Percentiles rank a stretch among this genome's conserved stretches.
These are phyloP conservation scores for Stomatorhinus walkeri DNA, from an alignment of 2,797 vertebrate species.

Conservation along the genomic window DNA sequence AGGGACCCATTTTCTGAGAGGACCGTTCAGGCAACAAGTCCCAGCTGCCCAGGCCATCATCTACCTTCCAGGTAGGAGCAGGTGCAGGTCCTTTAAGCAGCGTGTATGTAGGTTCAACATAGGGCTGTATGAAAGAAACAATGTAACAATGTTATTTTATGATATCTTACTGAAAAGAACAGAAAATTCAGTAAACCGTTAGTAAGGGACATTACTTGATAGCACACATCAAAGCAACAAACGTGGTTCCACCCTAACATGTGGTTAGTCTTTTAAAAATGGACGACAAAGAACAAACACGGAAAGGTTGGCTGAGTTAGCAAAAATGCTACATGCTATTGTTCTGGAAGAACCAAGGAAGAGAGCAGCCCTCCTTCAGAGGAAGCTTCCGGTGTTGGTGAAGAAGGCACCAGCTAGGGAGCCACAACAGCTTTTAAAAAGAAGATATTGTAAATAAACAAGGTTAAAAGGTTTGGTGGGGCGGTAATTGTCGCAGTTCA, in stretches of 20 bases:
- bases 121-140: not conserved
- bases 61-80: slow-evolving; percentile 7
- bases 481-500: not conserved
- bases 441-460: not conserved
- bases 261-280: not conserved
- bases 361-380: not conserved
- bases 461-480: not conserved
- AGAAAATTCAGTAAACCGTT: not conserved
- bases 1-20: not conserved
- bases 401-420: not conserved
- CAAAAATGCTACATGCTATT: not conserved
- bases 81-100: not conserved
- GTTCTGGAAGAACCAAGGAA: not conserved
- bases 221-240: not conserved
- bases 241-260: not conserved
- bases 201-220: not conserved
- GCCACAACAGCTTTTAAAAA: not conserved
- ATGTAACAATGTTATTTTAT: not conserved
- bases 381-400: not conserved
- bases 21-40: not conserved
- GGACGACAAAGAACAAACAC: not conserved
- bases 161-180: not conserved
- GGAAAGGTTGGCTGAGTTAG: not conserved
- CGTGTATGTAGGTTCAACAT: not conserved
- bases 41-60: not conserved